Evolutionary conservation across 2,888 invertebrate species (phyloP), one percentile per base, ranked within the genome.

Genomic region (Dicyrtomina minuta): DNA sequence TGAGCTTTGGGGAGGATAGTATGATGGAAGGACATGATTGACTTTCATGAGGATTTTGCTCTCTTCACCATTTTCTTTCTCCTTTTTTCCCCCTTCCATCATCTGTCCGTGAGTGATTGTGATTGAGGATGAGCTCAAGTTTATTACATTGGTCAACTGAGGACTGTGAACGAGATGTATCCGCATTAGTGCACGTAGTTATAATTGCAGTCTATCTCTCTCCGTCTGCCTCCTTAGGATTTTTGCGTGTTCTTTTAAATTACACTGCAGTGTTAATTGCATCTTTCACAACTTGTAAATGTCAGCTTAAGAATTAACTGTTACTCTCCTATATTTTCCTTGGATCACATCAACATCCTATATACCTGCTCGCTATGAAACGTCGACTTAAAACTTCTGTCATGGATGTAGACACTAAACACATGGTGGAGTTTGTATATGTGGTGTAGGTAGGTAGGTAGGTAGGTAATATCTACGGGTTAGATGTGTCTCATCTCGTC

Each of bases 41-140:
- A 60, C 59, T 60, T 60, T 60, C 33, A 60, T 60, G 59, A 60
- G 59, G 59, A 22, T 60, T 60, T 60, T 60, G 59, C 59, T 60
- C 59, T 58, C 58, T 27, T 58, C 58, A 58, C 33, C 58, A 17
- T 51, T 33, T 33, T 51, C 51, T 33, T 33, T 33, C 33, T 8
- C 33, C 33, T 51, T 17, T 33, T 33, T 33, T 8, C 33, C 33
- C 33, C 33, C 33, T 33, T 8, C 17, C 39, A 58, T 39, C 58
- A 33, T 58, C 58, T 39, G 33, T 58, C 58, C 58, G 33, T 58
- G 51, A 22, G 22, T 53, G 51, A 53, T 12, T 20, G 51, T 20
- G 56, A 58, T 20, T 12, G 33, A n/a, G 33, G 39, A 33, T 33
- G 15, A 15, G 33, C 33, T 33, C 33, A 33, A 33, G 33, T 33